Base-by-base conservation (phyloP, 2,888 invertebrate genomes). In the Halocaridina rubra region DNA sequence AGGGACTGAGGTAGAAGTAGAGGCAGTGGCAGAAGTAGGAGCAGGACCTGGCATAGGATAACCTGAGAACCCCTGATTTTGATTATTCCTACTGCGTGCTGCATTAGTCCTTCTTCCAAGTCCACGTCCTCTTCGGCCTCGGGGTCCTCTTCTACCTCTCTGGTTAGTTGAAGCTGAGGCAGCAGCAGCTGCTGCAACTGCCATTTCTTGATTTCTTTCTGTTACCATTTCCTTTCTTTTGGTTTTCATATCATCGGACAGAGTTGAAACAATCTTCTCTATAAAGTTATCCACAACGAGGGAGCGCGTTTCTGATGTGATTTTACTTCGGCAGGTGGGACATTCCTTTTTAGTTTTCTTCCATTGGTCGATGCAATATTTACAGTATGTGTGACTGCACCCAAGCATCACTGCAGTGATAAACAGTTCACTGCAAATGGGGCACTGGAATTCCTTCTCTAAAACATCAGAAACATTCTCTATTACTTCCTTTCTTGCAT, bases 341-440 rank as follows among this genome's bases (percentile, higher is more conserved):
- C 96, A 96, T 27, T 94, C 93, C 24, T 91, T 93, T 89, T 94
- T 94, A 89, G 93, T 94, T 88, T 93, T 93, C 89, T 93, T 93
- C 96, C 96, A 96, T 89, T 92, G 91, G 0, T 91, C 91, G 84
- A 96, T 95, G 89, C 96, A 96, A 89, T 93, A 92, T 86, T 93
- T 92, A 90, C 96, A 96, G 90, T 94, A 95, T 0, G 94, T 94
- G 89, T 96, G 96, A 0, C 94, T 93, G 90, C 96, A 96, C 90
- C 93, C 93, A 16, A 95, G 91, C 0, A 94, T 94, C 3, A 93
- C 93, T 0, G 95, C 92, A 90, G 93, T 92, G 0, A 95, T 92
- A 90, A 95, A 95, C 8, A 95, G 91, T 90, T 96, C 95, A 27
- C 94, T 93, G 89, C 96, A 96, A 80, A 96, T 94, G 87, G 94